phyloP scores from a whole-genome alignment of 2,888 invertebrate genomes.

The Eulithis prunata region DNA sequence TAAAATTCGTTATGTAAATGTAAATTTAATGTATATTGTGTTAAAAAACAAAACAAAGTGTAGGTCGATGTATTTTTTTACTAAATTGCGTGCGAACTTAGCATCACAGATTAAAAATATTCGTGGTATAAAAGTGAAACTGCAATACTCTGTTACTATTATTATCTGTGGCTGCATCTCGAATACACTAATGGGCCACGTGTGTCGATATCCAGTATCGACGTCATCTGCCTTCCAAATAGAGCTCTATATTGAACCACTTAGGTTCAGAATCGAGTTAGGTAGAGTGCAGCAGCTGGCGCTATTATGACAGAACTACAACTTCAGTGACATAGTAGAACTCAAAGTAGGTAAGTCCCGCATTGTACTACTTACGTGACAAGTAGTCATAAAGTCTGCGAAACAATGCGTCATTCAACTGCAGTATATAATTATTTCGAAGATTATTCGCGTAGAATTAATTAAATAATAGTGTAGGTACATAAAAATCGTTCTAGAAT shows the following conservation, averaged over 20 bases:
- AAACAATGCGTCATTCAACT: background rate
- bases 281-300: slow-evolving; percentile 26
- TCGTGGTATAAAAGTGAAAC: slow-evolving; percentile 6
- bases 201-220: slow-evolving; percentile 59
- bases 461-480: no score
- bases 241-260: slow-evolving; percentile 14
- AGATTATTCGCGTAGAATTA: no score
- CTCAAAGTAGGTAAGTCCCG: slow-evolving; percentile 11
- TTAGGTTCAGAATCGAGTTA: slow-evolving; percentile 15
- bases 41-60: background rate
- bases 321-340: slow-evolving; percentile 46
- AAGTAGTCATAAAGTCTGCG: background rate
- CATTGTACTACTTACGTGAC: slow-evolving; percentile 10
- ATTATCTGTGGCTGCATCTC: slow-evolving; percentile 45
- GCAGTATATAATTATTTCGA: background rate
- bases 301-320: slow-evolving; percentile 68
- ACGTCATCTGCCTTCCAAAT: slow-evolving; percentile 16
- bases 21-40: background rate
- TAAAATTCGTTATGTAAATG: no score
- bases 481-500: no score
- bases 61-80: background rate
- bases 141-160: background rate
- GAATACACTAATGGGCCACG: slow-evolving; percentile 67
- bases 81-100: background rate
- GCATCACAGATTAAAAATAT: background rate